Evolutionary conservation across 2,888 invertebrate genomes (phyloP).

Genomic region (Lithodes maja): DNA sequence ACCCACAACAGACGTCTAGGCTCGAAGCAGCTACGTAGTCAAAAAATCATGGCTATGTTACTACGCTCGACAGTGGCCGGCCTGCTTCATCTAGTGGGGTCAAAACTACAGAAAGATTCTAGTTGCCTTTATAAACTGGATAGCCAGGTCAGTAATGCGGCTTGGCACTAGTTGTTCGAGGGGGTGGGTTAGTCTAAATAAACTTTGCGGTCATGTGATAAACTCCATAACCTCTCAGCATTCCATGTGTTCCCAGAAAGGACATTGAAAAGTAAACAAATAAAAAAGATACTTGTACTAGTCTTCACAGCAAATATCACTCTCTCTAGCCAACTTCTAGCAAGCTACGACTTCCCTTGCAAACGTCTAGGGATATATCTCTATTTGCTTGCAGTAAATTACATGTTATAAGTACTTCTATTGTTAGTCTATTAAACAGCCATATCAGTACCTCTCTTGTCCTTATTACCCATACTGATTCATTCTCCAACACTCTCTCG

Average conservation of each 20-base stretch:
- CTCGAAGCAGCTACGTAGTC: conserved; percentile 58
- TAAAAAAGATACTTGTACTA: background rate
- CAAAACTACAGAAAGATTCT: conserved; percentile 55
- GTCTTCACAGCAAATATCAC: conserved; percentile 51
- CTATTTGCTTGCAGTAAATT: conserved; percentile 47
- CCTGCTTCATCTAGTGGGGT: conserved; percentile 42
- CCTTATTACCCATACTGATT: conserved; percentile 68
- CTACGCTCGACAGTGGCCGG: conserved; percentile 38
- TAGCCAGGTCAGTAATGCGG: background rate
- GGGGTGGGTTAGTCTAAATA: conserved; percentile 26
- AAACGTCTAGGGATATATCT: conserved; percentile 42
- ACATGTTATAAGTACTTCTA: conserved; percentile 54
- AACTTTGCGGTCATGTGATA: conserved; percentile 18
- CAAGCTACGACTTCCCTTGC: conserved; percentile 50
- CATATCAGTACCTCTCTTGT: conserved; percentile 67
- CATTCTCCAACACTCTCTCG: conserved; percentile 94
- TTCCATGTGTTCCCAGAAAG: conserved; percentile 27
- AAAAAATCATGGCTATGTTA: conserved; percentile 48
- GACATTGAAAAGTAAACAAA: conserved; percentile 16
- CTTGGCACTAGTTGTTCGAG: conserved; percentile 13
- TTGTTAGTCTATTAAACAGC: conserved; percentile 48
- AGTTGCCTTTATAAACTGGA: conserved; percentile 21
- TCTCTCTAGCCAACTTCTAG: conserved; percentile 43
- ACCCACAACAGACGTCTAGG: conserved; percentile 48
- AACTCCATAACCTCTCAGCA: conserved; percentile 19